Base-by-base conservation (phyloP, 2,797 vertebrate species). In the Craterocephalus amniculus region DNA sequence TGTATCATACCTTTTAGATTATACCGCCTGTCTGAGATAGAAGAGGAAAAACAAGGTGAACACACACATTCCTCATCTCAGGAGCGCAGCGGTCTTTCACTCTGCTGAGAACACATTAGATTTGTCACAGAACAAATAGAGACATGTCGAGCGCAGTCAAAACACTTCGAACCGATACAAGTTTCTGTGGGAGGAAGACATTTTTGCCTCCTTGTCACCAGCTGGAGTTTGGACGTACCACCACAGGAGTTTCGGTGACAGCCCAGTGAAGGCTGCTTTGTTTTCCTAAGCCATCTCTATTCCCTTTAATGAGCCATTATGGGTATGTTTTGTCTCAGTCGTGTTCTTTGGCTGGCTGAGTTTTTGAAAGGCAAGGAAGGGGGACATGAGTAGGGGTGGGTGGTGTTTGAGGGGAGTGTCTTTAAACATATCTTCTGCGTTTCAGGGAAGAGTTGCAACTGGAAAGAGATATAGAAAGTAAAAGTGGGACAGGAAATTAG, bases 281-380 rank as follows among this genome's bases (percentile, higher is more conserved):
- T 93, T 91, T 91, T 83, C 88, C 90, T 85, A 91, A 91, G 91
- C 90, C 87, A 80, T 90, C 90, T 92, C 85, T 80, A 81, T 91
- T 90, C 88, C 87, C 84, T 93, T 91, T 94, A 94, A 94, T 93
- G 91, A 94, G 93, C 89, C 91, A 89, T 93, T 92, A 92, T 86
- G 84, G 79, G 88, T 85, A 68, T 92, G 91, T 92, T 93, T 92
- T 91, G 90, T 91, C 88, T 91, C 76, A 74, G 85, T 87, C 72
- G 81, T 90, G 88, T 91, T 92, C 65, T 81, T 88, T 91, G 90
- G 86, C 85, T 92, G 91, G 88, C 85, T 90, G 91, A 79, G 83
- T 86, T 87, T 88, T 79, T 89, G 89, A 87, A 73, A 84, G 60
- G 79, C 64, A 74, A 85, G 87, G 87, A 83, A 85, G 83, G 80